Evolutionary conservation across 2,797 vertebrate genomes (phyloP).

Genomic region (Neosilurus hyrtlii): DNA sequence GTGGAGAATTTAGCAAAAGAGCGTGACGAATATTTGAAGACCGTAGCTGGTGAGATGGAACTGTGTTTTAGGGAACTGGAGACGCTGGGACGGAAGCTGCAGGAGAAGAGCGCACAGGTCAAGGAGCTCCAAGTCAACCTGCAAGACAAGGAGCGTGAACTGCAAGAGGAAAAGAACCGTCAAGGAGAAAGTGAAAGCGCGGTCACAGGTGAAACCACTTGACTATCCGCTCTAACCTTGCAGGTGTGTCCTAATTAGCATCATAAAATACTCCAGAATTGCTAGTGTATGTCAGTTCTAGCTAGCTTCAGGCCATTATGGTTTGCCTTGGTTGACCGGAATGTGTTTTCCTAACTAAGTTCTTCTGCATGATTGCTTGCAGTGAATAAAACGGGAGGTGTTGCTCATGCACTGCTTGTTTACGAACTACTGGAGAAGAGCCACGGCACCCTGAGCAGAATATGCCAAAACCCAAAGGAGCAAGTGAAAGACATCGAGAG

Average conservation of each 20-base stretch:
- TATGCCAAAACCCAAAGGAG: conserved; percentile 10
- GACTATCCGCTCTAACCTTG: neutral
- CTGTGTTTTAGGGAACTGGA: conserved; percentile 16
- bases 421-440: conserved; percentile 12
- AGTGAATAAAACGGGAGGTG: neutral
- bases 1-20: neutral
- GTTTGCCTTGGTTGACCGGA: neutral
- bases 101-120: conserved; percentile 12
- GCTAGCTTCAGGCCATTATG: neutral
- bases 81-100: conserved; percentile 24
- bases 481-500: conserved; percentile 22
- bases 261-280: neutral
- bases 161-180: neutral
- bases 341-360: neutral
- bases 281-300: neutral
- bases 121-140: conserved; percentile 3
- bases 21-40: neutral
- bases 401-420: neutral
- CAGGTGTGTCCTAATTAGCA: neutral
- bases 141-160: conserved; percentile 9
- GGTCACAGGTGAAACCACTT: conserved; percentile 2
- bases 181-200: neutral
- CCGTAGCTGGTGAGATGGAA: neutral
- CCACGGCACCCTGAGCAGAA: conserved; percentile 2
- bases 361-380: neutral